Evolutionary conservation across 2,113 vertebrate genomes (phyloP).

Genomic region (Bungarus multicinctus): DNA sequence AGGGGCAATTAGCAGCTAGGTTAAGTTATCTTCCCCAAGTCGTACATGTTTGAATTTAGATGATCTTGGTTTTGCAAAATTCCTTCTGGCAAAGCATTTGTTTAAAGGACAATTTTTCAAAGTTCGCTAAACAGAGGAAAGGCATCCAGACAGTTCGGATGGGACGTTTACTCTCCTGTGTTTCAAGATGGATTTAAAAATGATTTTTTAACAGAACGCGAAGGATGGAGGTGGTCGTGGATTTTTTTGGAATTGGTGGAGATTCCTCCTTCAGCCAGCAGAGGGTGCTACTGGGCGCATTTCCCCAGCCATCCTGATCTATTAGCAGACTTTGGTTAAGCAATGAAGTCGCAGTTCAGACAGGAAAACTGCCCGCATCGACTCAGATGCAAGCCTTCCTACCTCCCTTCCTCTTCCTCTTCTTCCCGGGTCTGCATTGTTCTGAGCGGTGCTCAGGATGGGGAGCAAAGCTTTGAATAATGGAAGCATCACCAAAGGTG

Average conservation of each 20-base stretch:
- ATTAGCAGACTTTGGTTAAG: neutral
- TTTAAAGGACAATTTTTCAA: neutral
- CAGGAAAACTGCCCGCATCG: no score
- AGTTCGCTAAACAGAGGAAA: neutral
- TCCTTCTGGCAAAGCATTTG: neutral
- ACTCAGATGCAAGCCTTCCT: rapidly evolving
- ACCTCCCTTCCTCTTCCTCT: neutral
- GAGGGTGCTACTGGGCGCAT: neutral
- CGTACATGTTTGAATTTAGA: neutral
- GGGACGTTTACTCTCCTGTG: neutral
- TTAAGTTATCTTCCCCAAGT: neutral
- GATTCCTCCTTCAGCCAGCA: neutral
- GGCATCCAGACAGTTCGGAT: neutral
- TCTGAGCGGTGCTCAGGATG: neutral
- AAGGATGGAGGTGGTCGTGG: neutral
- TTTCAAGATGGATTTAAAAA: neutral
- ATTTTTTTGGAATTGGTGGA: neutral
- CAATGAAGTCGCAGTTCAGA: neutral
- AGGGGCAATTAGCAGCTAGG: neutral
- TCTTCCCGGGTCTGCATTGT: rapidly evolving
- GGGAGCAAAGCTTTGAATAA: neutral
- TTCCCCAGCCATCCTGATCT: neutral
- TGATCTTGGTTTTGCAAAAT: neutral
- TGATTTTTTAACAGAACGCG: neutral
- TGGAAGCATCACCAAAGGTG: rapidly evolving